A percentile compares a stretch with the other conserved stretches of the same genome.
Conservation (phyloP, 2,888 invertebrate genomes). For the Drosophila yooni region DNA sequence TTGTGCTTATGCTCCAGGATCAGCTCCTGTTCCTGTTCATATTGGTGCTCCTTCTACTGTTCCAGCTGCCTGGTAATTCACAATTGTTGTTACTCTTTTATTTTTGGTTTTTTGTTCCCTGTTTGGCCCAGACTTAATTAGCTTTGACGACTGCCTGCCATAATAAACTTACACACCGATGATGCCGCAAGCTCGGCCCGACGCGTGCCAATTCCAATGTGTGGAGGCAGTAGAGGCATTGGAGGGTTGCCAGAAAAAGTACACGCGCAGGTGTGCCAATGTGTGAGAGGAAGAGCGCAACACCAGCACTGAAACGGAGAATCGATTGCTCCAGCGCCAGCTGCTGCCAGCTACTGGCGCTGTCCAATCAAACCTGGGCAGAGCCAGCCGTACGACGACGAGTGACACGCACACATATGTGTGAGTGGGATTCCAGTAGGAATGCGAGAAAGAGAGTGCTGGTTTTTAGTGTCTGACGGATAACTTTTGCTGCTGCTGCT, state of each 20-base stretch:
- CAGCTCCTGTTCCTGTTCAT: constrained; percentile 6
- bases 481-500: background rate
- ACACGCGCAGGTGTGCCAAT: constrained; percentile 63
- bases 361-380: constrained; percentile 54
- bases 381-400: constrained; percentile 27
- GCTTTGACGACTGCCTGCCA: constrained; percentile 63
- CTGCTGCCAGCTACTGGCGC: constrained; percentile 29
- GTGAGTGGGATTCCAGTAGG: constrained; percentile 31
- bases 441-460: constrained; percentile 37
- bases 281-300: constrained; percentile 61
- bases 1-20: constrained; percentile 9
- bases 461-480: background rate
- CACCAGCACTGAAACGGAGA: constrained; percentile 18
- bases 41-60: constrained; percentile 12
- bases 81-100: constrained; percentile 54
- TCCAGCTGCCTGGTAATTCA: constrained; percentile 46
- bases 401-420: constrained; percentile 18
- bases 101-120: constrained; percentile 22
- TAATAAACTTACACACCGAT: constrained; percentile 55
- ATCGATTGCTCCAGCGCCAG: constrained; percentile 37
- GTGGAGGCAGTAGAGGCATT: background rate
- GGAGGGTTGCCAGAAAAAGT: background rate
- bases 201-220: constrained; percentile 48
- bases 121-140: constrained; percentile 67
- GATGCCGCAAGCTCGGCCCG: constrained; percentile 6